Conservation (phyloP, 2,797 vertebrate species). For the Gila robusta region DNA sequence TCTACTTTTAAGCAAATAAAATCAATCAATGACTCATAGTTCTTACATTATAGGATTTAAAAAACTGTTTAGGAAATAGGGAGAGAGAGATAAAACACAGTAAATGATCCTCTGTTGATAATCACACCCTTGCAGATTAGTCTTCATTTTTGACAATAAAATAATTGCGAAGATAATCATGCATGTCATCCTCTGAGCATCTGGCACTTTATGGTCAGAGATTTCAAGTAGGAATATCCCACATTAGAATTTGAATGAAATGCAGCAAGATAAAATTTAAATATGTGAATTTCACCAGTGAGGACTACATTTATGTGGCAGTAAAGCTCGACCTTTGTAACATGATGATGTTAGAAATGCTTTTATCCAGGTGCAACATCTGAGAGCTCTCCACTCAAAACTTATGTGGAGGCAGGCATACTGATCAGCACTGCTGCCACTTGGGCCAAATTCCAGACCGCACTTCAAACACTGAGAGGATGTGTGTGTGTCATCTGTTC, state of each 20-base stretch:
- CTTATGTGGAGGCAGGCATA: slow-evolving; percentile 42
- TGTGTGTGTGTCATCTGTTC: slow-evolving; percentile 49
- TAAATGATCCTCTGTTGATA: background rate
- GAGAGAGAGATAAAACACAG: background rate
- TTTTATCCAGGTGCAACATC: slow-evolving; percentile 40
- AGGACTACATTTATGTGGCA: background rate
- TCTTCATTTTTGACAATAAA: background rate
- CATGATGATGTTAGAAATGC: slow-evolving; percentile 24
- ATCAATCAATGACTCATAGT: background rate
- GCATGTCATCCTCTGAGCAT: background rate
- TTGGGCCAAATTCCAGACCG: slow-evolving; percentile 57
- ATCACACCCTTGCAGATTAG: background rate
- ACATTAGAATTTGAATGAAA: background rate
- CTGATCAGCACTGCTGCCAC: slow-evolving; percentile 56
- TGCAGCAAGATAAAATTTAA: background rate
- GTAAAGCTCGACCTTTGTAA: slow-evolving; percentile 20
- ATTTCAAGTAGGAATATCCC: background rate
- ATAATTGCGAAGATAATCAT: background rate
- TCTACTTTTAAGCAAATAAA: background rate
- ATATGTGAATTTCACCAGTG: background rate
- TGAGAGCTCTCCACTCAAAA: slow-evolving; percentile 32
- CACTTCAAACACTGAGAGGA: slow-evolving; percentile 56
- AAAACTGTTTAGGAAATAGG: background rate
- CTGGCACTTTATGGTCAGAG: background rate
- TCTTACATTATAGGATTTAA: background rate